These are phyloP conservation scores for Hoplodrina ambigua DNA, from an alignment of 2,888 invertebrate genomes.

Conservation along the genomic window DNA sequence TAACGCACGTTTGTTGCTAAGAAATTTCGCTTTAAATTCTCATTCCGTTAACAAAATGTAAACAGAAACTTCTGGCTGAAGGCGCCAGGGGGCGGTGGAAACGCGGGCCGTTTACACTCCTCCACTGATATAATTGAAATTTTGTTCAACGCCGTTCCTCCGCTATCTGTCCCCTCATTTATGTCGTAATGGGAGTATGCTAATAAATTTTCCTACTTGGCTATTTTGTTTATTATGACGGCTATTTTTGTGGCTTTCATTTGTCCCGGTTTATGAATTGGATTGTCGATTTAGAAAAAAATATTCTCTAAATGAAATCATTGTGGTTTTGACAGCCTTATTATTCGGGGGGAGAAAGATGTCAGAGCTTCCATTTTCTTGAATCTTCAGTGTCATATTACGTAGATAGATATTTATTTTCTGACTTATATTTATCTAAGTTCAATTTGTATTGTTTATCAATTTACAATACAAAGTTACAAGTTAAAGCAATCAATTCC, in stretches of 20 bases:
- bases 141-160: slow-evolving; percentile 78
- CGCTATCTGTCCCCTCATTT: slow-evolving; percentile 73
- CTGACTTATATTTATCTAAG: slow-evolving; percentile 5
- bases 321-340: slow-evolving; percentile 13
- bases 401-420: not conserved
- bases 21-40: slow-evolving; percentile 86
- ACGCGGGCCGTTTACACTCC: slow-evolving; percentile 71
- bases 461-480: slow-evolving; percentile 10
- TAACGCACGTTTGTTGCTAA: slow-evolving; percentile 83
- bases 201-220: slow-evolving; percentile 74
- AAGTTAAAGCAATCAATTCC: slow-evolving; percentile 21
- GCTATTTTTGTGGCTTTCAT: slow-evolving; percentile 47
- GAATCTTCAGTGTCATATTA: not conserved
- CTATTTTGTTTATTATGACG: slow-evolving; percentile 63
- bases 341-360: not conserved
- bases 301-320: slow-evolving; percentile 14
- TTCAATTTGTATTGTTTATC: slow-evolving; percentile 7
- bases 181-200: slow-evolving; percentile 74
- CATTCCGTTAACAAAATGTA: slow-evolving; percentile 87
- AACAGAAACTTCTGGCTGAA: slow-evolving; percentile 80
- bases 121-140: slow-evolving; percentile 84
- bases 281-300: slow-evolving; percentile 30
- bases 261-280: slow-evolving; percentile 59
- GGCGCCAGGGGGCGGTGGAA: slow-evolving; percentile 71
- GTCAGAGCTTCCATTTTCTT: not conserved